Base-by-base conservation (phyloP, 53 echinoderm and acorn worm species). In the Patiria pectinifera region DNA sequence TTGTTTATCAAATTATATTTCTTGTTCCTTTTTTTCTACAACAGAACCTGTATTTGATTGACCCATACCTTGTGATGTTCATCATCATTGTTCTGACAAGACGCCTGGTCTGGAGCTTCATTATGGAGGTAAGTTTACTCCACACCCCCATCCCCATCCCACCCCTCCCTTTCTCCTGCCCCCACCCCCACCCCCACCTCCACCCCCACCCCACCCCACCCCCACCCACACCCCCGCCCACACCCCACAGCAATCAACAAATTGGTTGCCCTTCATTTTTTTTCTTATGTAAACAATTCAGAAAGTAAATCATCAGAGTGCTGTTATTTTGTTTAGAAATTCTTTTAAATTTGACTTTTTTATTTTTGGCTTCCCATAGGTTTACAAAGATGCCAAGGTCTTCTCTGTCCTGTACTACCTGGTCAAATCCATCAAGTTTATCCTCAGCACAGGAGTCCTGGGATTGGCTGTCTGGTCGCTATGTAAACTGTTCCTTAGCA, bases 31-130 rank as follows among this genome's bases (percentile, higher is more conserved):
- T 72, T 86, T 16, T 91, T 78, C 48, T 94, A 15, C 74, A 48
- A 13, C 92, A 99, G 99, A 97, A 99, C 69, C 97, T 99, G 78
- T 96, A 99, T 83, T 92, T 99, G 95, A 96, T 99, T 76, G 96
- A 97, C 91, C 95, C 97, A 13, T 97, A 96, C 83, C 86, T 99
- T 86, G 95, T 99, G 63, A 91, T 99, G 82, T 97, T 99, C 86
- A 97, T 99, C 14, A 91, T 95, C 58, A 92, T 99, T 90, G 96
- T 97, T 69, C 93, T 99, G 91, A 95, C 93, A 60, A 91, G 99
- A 77, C 91, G 99, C 59, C 90, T 99, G 19, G 95, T 97, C 3
- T 99, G 99, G 97, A 92, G 93, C 80, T 95, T 99, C 85, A 89
- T 99, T 49, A 85, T 89, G 82, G 99, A 99, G 94, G 99, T 97